phyloP scores from a whole-genome alignment of 2,888 invertebrate species.

The Nemapogon koenigi region DNA sequence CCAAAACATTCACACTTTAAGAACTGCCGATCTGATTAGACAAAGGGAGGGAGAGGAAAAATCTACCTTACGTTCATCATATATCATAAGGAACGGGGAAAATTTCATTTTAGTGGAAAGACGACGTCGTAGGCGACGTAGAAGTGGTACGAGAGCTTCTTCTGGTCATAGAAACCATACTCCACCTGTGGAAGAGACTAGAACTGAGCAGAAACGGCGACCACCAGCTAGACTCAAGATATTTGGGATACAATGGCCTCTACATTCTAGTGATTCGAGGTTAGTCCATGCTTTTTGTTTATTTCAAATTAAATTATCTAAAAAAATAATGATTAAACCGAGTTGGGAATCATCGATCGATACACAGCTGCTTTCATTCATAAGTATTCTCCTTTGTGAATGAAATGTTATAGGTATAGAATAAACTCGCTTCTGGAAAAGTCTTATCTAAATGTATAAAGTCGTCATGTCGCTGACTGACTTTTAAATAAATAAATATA shows the following conservation, averaged over 20 bases:
- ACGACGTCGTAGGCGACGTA: constrained; percentile 45
- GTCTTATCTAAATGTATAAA: too few relatives aligned
- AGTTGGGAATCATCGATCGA: too few relatives aligned
- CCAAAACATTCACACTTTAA: constrained; percentile 54
- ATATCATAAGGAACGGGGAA: constrained; percentile 58
- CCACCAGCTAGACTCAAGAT: constrained; percentile 56
- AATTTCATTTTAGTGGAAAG: constrained; percentile 58
- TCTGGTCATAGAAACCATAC: constrained; percentile 53
- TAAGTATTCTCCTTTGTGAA: too few relatives aligned
- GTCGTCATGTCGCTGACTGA: too few relatives aligned
- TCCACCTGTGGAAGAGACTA: constrained; percentile 49
- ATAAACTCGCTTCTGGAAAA: too few relatives aligned
- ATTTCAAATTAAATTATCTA: too few relatives aligned
- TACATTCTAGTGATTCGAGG: constrained; percentile 60
- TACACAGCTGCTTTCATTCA: too few relatives aligned
- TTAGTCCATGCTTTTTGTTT: too few relatives aligned
- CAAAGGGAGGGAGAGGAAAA: constrained; percentile 58
- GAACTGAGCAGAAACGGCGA: constrained; percentile 50
- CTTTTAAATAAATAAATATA: too few relatives aligned
- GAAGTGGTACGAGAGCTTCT: constrained; percentile 54
- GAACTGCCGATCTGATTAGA: constrained; percentile 60
- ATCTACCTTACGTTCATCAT: constrained; percentile 55
- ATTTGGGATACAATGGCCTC: constrained; percentile 61
- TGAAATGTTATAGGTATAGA: too few relatives aligned
- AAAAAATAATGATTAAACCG: too few relatives aligned